Base-by-base conservation (phyloP, 2,888 invertebrate genomes). In the Rhabditoides inermis region DNA sequence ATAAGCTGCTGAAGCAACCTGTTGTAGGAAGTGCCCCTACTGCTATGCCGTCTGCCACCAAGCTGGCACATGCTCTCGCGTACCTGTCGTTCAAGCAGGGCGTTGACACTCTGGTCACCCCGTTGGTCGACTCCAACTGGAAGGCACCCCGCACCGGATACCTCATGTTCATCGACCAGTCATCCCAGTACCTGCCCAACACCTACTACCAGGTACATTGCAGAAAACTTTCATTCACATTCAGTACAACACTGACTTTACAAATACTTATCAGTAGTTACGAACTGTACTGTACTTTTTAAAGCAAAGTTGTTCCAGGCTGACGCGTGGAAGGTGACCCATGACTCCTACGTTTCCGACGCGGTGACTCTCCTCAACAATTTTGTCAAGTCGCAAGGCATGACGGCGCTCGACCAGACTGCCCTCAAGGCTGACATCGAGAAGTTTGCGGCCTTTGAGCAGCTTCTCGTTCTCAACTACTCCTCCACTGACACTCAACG, bases 111-210 rank as follows among this genome's bases (percentile, higher is more conserved):
- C 51, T 55, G 18, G 45, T 64, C 20, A 56, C 55, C 6, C 63
- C 63, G 27, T 46, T 58, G 39, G 64, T 64, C 6, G 64, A 64
- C 37, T 61, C 64, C 4, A 51, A 64, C 27, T 64, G 64, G 64
- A 39, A 26, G 1, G 55, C 59, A 45, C 57, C 57, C 40, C 45
- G 39, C 20, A 47, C 56, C 28, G 64, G 64, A 55, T 64, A 64
- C 40, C 53, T 47, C 18, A 30, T 64, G 39, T 60, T 60, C 53
- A 50, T 64, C 22, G 64, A 64, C 46, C 64, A 64, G 49, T 61
- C 61, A 39, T 55, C 56, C 1, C 60, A 55, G 2, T 57, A 59
- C 30, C 22, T 55, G 18, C 50, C 55, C 15, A 64, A 61, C 44
- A 60, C 64, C n/a, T 64, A 61, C 51, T 64, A 64, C 47, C 51